Evolutionary conservation across 2,888 invertebrate genomes (phyloP).

Genomic region (Choreutis nemorana): DNA sequence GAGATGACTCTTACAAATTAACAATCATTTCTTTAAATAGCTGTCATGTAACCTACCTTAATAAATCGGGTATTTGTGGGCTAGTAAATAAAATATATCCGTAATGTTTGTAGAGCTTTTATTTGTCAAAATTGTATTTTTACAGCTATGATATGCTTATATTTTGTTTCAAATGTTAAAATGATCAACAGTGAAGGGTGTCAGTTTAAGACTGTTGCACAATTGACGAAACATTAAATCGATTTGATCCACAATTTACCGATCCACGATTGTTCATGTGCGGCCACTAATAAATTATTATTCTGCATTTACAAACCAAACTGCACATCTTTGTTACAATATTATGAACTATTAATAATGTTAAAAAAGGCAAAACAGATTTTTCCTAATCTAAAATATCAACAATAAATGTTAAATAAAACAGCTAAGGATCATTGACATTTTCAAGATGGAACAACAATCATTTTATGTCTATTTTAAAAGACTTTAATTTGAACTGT

Average conservation of each 20-base stretch:
- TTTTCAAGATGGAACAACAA: slow-evolving; percentile 35
- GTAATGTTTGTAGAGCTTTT: slow-evolving; percentile 74
- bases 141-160: slow-evolving; percentile 95
- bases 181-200: slow-evolving; percentile 66
- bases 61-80: slow-evolving; percentile 3
- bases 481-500: slow-evolving; percentile 62
- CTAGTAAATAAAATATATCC: slow-evolving; percentile 31
- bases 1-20: no score
- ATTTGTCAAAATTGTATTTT: slow-evolving; percentile 85
- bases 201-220: slow-evolving; percentile 44
- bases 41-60: no score
- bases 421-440: slow-evolving; percentile 40
- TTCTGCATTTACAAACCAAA: slow-evolving; percentile 43
- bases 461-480: slow-evolving; percentile 51
- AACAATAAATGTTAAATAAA: slow-evolving; percentile 64
- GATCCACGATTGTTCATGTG: slow-evolving; percentile 52
- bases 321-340: slow-evolving; percentile 50
- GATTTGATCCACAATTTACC: slow-evolving; percentile 40
- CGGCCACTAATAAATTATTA: slow-evolving; percentile 22
- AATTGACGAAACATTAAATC: slow-evolving; percentile 59
- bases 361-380: slow-evolving; percentile 62
- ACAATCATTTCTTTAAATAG: slow-evolving; percentile 3
- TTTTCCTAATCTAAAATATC: slow-evolving; percentile 61
- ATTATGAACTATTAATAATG: slow-evolving; percentile 58
- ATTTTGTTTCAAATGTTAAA: slow-evolving; percentile 74